Evolutionary conservation across 2,797 vertebrate genomes (phyloP).

Genomic region (Poeciliopsis infans): DNA sequence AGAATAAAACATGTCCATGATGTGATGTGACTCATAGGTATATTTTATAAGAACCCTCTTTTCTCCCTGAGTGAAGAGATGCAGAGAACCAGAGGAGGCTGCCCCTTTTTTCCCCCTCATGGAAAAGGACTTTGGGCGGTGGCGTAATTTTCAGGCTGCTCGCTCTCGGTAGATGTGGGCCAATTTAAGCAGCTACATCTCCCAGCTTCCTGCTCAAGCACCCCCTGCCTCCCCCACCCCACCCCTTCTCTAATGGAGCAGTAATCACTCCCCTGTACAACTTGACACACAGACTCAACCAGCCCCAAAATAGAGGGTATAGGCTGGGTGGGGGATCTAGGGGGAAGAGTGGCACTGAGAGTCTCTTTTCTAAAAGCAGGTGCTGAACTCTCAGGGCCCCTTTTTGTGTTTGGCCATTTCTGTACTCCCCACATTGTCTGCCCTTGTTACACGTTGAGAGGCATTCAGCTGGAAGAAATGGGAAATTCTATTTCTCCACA

Average conservation of each 20-base stretch:
- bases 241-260: slow-evolving; percentile 76
- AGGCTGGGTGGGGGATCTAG: slow-evolving; percentile 69
- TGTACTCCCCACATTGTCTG: slow-evolving; percentile 79
- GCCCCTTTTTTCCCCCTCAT: slow-evolving; percentile 26
- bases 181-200: slow-evolving; percentile 82
- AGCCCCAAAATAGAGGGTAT: slow-evolving; percentile 78
- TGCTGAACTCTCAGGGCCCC: slow-evolving; percentile 80
- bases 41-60: slow-evolving; percentile 63
- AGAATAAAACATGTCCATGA: slow-evolving; percentile 53
- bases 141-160: slow-evolving; percentile 78
- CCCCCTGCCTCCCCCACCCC: slow-evolving; percentile 24
- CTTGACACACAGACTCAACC: slow-evolving; percentile 81
- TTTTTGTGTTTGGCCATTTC: slow-evolving; percentile 82
- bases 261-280: slow-evolving; percentile 83
- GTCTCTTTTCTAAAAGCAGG: slow-evolving; percentile 82
- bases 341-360: slow-evolving; percentile 78
- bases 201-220: slow-evolving; percentile 75
- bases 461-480: slow-evolving; percentile 80
- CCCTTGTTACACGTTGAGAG: slow-evolving; percentile 83
- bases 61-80: slow-evolving; percentile 74
- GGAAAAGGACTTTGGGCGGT: slow-evolving; percentile 67
- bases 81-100: slow-evolving; percentile 59
- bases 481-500: slow-evolving; percentile 78
- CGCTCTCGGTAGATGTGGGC: slow-evolving; percentile 75
- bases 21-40: slow-evolving; percentile 53